phyloP scores from a whole-genome alignment of 2,888 invertebrate species.

The Chesias legatella region DNA sequence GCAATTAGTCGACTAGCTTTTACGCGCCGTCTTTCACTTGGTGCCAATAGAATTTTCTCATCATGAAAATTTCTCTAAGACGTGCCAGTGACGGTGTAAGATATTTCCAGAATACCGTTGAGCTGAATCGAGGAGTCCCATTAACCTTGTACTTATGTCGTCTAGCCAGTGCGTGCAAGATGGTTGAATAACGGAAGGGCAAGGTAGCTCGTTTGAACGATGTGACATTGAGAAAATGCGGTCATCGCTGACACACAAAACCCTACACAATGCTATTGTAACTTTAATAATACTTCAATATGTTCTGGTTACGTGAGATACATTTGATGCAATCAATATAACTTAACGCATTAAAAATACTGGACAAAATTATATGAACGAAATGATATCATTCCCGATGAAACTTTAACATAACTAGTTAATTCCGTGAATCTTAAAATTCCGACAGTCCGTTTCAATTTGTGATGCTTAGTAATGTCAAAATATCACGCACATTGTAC shows the following conservation, averaged over 20 bases:
- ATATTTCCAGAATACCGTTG: slow-evolving; percentile 21
- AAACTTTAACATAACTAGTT: too few species aligned
- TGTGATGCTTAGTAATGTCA: slow-evolving; percentile 14
- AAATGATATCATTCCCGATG: too few species aligned
- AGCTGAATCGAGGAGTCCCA: slow-evolving; percentile 18
- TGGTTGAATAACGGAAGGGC: slow-evolving; percentile 42
- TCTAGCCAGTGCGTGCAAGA: slow-evolving; percentile 33
- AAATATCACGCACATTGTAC: slow-evolving; percentile 22
- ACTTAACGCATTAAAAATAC: background rate
- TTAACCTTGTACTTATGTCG: slow-evolving; percentile 35
- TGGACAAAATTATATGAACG: too few species aligned
- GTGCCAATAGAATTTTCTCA: slow-evolving; percentile 11
- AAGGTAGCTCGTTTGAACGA: slow-evolving; percentile 34
- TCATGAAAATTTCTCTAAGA: slow-evolving; percentile 19
- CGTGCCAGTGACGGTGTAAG: slow-evolving; percentile 14
- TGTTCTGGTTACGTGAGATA: slow-evolving; percentile 25
- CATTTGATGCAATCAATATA: slow-evolving; percentile 16
- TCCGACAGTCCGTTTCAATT: background rate
- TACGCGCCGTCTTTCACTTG: slow-evolving; percentile 12
- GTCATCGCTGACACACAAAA: slow-evolving; percentile 39
- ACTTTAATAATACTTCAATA: slow-evolving; percentile 18
- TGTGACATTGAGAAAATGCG: slow-evolving; percentile 46
- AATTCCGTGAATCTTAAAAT: slow-evolving; percentile 4
- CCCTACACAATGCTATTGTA: slow-evolving; percentile 36
- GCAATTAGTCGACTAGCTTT: slow-evolving; percentile 17